Conservation (phyloP, 2,888 invertebrate genomes). For the Anodontia alba region DNA sequence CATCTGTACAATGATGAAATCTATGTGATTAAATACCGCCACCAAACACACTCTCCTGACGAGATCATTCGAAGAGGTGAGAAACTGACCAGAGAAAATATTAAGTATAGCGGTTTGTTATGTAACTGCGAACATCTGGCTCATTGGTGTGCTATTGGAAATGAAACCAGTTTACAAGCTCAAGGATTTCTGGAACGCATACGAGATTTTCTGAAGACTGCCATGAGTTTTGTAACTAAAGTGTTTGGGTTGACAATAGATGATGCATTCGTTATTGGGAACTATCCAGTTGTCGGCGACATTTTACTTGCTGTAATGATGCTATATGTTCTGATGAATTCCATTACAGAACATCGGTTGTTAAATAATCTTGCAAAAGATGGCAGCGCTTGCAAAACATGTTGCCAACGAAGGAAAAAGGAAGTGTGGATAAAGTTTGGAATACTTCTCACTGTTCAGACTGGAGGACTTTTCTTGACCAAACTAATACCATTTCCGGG, state of each 20-base stretch:
- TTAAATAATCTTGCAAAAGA: background rate
- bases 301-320: background rate
- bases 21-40: background rate
- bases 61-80: slow-evolving; percentile 8
- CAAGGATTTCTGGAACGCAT: background rate
- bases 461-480: background rate
- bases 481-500: background rate
- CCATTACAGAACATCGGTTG: background rate
- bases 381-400: background rate
- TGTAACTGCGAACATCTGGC: slow-evolving; percentile 21
- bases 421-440: slow-evolving; percentile 15
- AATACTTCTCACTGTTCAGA: background rate
- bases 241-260: background rate
- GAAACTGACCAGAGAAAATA: background rate
- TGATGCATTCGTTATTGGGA: background rate
- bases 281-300: background rate
- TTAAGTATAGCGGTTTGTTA: background rate
- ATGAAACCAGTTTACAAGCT: background rate
- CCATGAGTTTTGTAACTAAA: background rate
- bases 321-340: background rate
- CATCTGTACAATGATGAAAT: slow-evolving; percentile 7
- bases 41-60: background rate
- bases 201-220: background rate
- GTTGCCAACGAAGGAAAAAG: background rate
- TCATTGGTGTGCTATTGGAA: slow-evolving; percentile 8